Evolutionary conservation across 2,888 invertebrate species (phyloP).

Genomic region (Dysmachus trigonus): DNA sequence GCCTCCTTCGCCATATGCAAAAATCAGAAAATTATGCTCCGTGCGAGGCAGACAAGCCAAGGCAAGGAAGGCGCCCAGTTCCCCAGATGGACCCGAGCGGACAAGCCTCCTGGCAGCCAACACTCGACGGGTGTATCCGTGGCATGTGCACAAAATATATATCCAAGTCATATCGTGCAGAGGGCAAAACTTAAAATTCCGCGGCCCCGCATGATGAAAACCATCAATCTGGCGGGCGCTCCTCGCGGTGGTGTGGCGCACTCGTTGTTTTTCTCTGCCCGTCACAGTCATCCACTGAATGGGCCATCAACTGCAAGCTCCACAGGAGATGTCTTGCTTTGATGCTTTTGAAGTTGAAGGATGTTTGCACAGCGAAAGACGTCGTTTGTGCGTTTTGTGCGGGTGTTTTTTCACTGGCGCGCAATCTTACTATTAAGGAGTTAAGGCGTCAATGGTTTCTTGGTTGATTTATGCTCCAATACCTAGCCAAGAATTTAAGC

Average conservation of each 20-base stretch:
- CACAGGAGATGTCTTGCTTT: constrained; percentile 11
- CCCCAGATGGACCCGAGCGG: constrained; percentile 23
- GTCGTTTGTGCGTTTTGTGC: background rate
- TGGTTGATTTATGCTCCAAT: background rate
- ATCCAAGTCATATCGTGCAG: background rate
- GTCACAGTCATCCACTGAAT: background rate
- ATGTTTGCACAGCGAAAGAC: constrained; percentile 17
- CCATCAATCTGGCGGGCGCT: constrained; percentile 8
- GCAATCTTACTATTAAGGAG: background rate
- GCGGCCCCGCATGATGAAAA: background rate
- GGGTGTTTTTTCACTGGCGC: background rate
- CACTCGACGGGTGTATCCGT: background rate
- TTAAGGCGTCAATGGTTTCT: background rate
- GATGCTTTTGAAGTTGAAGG: constrained; percentile 31
- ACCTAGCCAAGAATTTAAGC: background rate
- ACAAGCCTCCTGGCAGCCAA: background rate
- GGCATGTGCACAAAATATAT: background rate
- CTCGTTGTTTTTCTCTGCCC: background rate
- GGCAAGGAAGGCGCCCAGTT: background rate
- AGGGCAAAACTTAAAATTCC: background rate
- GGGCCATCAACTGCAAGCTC: constrained; percentile 13
- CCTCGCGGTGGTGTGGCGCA: background rate
- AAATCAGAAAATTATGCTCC: constrained; percentile 9
- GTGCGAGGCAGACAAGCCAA: too few species aligned
- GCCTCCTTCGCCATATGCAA: background rate